Evolutionary conservation across 2,113 vertebrate genomes (phyloP).

Genomic region (Tachysurus fulvidraco): DNA sequence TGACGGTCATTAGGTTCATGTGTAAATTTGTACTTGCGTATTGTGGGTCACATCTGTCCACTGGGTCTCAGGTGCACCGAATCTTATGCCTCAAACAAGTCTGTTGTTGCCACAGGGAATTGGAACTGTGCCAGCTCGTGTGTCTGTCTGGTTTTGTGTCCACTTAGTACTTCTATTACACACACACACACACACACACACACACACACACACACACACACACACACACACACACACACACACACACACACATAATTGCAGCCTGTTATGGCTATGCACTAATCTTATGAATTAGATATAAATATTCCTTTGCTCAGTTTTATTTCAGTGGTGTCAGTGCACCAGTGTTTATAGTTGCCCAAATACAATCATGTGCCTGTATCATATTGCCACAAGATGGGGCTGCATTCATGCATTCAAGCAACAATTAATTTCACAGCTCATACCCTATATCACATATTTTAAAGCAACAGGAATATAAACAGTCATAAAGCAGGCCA

Average conservation of each 20-base stretch:
- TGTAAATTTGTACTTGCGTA: background rate
- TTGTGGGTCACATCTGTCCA: conserved; percentile 1
- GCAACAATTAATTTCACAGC: background rate
- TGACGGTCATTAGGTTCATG: background rate
- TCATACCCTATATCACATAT: background rate
- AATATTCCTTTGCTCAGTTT: background rate
- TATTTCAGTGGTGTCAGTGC: background rate
- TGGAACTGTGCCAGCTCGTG: background rate
- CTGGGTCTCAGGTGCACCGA: conserved; percentile 25
- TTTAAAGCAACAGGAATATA: background rate
- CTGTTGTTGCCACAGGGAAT: conserved; percentile 1
- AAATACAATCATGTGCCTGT: background rate
- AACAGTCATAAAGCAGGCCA: too few relatives aligned
- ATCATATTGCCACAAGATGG: conserved; percentile 48
- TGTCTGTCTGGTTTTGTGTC: background rate
- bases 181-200: conserved; percentile 13
- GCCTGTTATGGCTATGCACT: background rate
- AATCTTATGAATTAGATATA: background rate
- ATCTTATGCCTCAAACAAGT: background rate
- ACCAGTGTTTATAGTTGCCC: background rate
- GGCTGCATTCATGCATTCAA: conserved; percentile 25
- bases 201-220: background rate
- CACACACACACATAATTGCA: background rate
- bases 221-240: conserved; percentile 13
- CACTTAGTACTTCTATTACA: background rate